A percentile compares a stretch with the other conserved stretches of the same genome.
Evolutionary conservation across 2,797 vertebrate species (phyloP).

Genomic region (Luscinia luscinia): DNA sequence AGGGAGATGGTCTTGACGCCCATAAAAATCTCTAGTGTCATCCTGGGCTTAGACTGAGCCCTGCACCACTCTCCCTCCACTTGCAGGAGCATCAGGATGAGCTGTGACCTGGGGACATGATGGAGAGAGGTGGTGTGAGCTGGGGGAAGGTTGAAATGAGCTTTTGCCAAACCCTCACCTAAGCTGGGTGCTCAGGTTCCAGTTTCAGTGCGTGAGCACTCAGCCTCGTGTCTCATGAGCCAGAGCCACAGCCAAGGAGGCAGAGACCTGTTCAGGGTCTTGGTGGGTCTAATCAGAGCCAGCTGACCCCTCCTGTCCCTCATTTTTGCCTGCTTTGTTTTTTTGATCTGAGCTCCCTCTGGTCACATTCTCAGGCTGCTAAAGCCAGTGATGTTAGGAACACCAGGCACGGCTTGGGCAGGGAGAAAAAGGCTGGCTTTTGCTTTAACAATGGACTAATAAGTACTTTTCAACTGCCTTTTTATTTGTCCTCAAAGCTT

Average conservation of each 20-base stretch:
- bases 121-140: not conserved
- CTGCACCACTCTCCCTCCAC: not conserved
- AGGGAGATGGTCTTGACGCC: not conserved
- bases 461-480: not conserved
- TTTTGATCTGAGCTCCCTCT: not conserved
- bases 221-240: fast-evolving
- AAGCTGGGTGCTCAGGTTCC: not conserved
- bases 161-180: not conserved
- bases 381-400: not conserved
- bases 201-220: not conserved
- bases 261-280: not conserved
- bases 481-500: not conserved
- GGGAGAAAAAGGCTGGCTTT: not conserved
- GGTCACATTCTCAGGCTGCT: not conserved
- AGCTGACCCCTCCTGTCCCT: not conserved
- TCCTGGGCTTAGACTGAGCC: not conserved
- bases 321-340: not conserved
- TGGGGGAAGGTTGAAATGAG: not conserved
- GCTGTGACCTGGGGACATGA: not conserved
- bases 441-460: not conserved
- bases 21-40: fast-evolving
- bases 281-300: not conserved
- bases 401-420: not conserved
- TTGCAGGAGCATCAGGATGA: not conserved
- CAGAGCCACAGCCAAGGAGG: not conserved